phyloP scores from a whole-genome alignment of 2,113 vertebrate species.

The Himantopus leucocephalus region DNA sequence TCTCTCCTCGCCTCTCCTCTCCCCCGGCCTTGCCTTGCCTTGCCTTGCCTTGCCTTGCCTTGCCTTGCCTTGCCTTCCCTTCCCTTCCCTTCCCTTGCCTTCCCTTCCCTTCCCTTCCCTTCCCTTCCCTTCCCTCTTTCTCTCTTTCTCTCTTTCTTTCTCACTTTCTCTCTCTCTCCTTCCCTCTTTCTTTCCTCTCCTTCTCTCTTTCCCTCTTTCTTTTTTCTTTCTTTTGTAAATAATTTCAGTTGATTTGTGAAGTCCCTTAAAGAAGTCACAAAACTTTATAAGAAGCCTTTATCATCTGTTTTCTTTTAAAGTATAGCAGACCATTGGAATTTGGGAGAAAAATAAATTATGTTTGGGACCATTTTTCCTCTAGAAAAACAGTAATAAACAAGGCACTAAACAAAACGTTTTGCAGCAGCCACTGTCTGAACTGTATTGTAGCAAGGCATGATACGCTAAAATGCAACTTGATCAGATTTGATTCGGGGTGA shows the following conservation, averaged over 20 bases:
- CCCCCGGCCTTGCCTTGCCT: too few relatives aligned
- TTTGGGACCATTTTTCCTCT: neutral
- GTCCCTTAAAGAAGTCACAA: neutral
- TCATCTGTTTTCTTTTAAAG: slow-evolving; percentile 29
- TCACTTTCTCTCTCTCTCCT: too few relatives aligned
- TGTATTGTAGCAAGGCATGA: neutral
- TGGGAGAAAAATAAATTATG: neutral
- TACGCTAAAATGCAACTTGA: neutral
- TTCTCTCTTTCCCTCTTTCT: neutral
- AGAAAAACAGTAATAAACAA: slow-evolving; percentile 35
- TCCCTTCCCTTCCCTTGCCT: neutral
- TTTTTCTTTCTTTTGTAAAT: neutral
- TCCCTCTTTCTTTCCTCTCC: too few relatives aligned
- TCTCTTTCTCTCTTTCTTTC: fast-evolving
- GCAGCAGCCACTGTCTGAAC: slow-evolving; percentile 32
- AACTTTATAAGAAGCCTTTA: neutral
- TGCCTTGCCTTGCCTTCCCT: too few relatives aligned
- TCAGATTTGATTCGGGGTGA: slow-evolving; percentile 21
- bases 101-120: fast-evolving
- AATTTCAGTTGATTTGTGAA: neutral
- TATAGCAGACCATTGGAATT: slow-evolving; percentile 1
- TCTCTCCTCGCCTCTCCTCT: too few relatives aligned
- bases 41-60: too few relatives aligned
- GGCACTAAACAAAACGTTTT: slow-evolving; percentile 31
- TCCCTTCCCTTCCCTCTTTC: too few relatives aligned